Conservation (phyloP, 2,797 vertebrate species). For the Microctenopoma steveboyesi region DNA sequence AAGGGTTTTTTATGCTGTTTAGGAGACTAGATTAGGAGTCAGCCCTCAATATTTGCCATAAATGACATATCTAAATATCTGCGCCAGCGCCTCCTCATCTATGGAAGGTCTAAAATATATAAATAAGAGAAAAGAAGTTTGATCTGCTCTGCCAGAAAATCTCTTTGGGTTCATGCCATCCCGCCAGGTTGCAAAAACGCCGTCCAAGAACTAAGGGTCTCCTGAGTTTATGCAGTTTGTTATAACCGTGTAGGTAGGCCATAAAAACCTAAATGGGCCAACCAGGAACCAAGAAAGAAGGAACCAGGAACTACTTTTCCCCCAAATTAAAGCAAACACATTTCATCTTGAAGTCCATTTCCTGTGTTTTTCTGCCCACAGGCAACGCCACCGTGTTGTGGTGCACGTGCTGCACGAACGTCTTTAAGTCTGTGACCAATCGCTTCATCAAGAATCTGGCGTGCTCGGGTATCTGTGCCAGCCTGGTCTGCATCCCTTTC, state of each 20-base stretch:
- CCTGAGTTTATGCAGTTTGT: neutral
- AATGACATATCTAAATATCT: neutral
- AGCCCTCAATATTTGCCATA: neutral
- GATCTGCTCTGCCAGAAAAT: neutral
- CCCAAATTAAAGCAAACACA: neutral
- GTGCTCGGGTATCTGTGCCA: slow-evolving; percentile 93
- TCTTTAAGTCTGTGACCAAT: slow-evolving; percentile 96
- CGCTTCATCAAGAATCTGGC: slow-evolving; percentile 96
- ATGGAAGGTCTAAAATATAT: neutral
- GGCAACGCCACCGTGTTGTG: slow-evolving; percentile 94
- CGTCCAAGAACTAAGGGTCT: neutral
- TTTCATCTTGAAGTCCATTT: neutral
- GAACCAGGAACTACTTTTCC: too few species aligned
- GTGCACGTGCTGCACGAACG: slow-evolving; percentile 93
- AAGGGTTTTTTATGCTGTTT: too few species aligned
- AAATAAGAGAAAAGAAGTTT: neutral
- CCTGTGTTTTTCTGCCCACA: slow-evolving; percentile 58
- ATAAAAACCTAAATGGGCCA: neutral
- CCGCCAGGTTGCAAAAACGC: neutral
- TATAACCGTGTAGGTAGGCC: neutral
- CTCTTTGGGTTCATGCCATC: neutral
- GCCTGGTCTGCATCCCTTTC: slow-evolving; percentile 94
- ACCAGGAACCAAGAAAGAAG: too few species aligned
- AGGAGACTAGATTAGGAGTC: too few species aligned
- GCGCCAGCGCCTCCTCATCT: neutral